phyloP scores from a whole-genome alignment of 2,797 vertebrate genomes.

The Lagothrix lagotricha region DNA sequence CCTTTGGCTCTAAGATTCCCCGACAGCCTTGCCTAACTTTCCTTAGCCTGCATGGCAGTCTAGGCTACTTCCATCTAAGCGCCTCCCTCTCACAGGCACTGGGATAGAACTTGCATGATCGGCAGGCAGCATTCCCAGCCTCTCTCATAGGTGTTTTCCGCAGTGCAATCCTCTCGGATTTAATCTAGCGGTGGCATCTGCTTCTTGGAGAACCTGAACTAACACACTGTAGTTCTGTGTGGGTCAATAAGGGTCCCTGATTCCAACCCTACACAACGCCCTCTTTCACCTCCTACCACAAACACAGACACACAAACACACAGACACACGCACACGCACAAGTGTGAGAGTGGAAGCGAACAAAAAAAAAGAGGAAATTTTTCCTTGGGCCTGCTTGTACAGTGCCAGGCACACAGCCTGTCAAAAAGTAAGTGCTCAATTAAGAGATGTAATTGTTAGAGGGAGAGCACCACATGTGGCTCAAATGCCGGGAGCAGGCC shows the following conservation, averaged over 20 bases:
- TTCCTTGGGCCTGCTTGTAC: neutral
- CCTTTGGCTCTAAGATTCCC: neutral
- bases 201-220: neutral
- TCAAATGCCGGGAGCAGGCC: fast-evolving
- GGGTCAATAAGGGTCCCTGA: neutral
- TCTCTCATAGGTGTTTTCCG: neutral
- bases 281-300: neutral
- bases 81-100: neutral
- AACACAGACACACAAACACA: fast-evolving
- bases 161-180: neutral
- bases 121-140: neutral
- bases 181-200: neutral
- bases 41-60: neutral
- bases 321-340: neutral
- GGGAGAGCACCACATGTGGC: fast-evolving
- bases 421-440: neutral
- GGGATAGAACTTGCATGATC: neutral
- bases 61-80: neutral
- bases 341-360: neutral
- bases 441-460: neutral
- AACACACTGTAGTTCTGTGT: neutral
- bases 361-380: neutral
- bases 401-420: neutral
- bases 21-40: neutral
- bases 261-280: neutral